Evolutionary conservation across 2,888 invertebrate species (phyloP).

Genomic region (Pachymerium ferrugineum): DNA sequence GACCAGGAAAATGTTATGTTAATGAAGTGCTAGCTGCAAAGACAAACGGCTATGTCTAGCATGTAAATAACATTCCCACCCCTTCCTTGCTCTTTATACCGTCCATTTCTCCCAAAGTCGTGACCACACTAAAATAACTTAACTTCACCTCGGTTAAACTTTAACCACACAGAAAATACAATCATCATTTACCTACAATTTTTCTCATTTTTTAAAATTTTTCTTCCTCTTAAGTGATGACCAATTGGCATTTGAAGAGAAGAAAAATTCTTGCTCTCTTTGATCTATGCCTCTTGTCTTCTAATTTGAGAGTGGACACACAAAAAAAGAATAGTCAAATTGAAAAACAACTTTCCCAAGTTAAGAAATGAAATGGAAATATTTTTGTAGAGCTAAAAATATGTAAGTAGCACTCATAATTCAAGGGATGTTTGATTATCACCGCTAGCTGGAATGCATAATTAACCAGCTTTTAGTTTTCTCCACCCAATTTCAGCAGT

Average conservation of each 20-base stretch:
- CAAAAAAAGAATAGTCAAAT: neutral
- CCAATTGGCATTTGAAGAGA: too few relatives aligned
- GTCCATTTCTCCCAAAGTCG: neutral
- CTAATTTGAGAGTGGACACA: neutral
- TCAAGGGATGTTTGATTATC: slow-evolving; percentile 3
- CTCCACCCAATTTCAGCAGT: slow-evolving; percentile 23
- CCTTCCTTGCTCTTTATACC: too few relatives aligned
- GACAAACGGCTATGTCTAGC: neutral
- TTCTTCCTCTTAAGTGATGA: too few relatives aligned
- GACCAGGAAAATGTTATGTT: neutral
- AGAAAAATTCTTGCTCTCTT: too few relatives aligned
- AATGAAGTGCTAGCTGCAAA: neutral
- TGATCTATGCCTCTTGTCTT: too few relatives aligned
- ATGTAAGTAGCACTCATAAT: slow-evolving; percentile 27
- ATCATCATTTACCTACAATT: too few relatives aligned
- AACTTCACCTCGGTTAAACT: neutral
- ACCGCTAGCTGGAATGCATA: slow-evolving; percentile 21
- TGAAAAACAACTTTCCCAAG: neutral
- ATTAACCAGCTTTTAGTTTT: slow-evolving; percentile 18
- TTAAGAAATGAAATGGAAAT: neutral
- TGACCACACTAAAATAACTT: neutral
- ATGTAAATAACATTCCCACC: neutral
- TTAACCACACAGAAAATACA: too few relatives aligned
- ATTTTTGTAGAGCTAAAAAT: neutral
- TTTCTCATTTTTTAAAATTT: too few relatives aligned